These are phyloP conservation scores for Trachythela sp. DNA, from an alignment of 64 coral and sea anemone species.

Conservation along the genomic window DNA sequence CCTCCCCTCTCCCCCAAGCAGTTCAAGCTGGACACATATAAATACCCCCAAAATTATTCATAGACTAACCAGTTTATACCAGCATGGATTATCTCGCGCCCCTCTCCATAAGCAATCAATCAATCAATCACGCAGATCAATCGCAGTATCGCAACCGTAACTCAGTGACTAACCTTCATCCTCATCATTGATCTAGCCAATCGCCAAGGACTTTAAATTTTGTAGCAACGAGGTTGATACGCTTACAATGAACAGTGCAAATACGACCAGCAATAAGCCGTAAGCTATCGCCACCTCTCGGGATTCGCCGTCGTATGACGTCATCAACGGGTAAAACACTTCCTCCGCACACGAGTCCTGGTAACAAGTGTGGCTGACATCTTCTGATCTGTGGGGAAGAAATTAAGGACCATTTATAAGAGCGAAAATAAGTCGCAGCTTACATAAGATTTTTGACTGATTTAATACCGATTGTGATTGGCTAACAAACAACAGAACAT, in stretches of 20 bases:
- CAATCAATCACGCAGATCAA: neutral
- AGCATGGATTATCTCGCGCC: too few species aligned
- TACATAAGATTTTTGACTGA: too few species aligned
- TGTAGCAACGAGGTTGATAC: neutral
- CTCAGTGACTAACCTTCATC: neutral
- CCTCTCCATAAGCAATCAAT: too few species aligned
- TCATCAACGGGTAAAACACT: neutral
- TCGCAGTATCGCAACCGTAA: too few species aligned
- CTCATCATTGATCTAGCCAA: neutral
- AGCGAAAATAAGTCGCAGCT: too few species aligned
- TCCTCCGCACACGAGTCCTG: neutral
- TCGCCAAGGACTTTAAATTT: neutral
- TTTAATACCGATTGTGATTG: too few species aligned
- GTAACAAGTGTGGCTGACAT: neutral
- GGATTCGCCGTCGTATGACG: neutral
- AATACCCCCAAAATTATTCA: too few species aligned
- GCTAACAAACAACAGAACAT: too few species aligned
- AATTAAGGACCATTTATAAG: neutral
- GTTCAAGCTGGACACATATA: too few species aligned
- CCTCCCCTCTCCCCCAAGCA: too few species aligned
- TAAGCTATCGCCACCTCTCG: neutral
- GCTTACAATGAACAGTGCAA: neutral
- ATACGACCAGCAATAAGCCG: neutral
- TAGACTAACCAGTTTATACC: too few species aligned
- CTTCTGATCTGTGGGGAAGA: neutral